Conservation (phyloP, 2,888 invertebrate species). For the Seira sanloemensis region DNA sequence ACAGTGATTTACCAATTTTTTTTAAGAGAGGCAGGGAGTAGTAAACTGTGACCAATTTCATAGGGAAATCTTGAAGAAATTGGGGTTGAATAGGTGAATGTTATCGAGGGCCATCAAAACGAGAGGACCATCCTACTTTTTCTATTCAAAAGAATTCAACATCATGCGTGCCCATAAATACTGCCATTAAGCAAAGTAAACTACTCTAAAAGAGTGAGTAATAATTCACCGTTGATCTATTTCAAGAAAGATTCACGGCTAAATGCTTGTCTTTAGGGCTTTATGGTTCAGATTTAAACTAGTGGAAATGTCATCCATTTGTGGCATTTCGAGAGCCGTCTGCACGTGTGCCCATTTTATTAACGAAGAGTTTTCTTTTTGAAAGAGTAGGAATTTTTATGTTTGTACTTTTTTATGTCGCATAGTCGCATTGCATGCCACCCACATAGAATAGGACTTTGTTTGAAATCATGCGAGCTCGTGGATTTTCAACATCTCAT, state of each 20-base stretch:
- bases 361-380: no score
- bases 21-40: no score
- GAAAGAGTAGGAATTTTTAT: no score
- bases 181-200: background rate
- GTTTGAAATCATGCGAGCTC: background rate
- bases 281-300: no score
- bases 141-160: background rate
- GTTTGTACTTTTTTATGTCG: no score
- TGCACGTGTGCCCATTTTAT: no score
- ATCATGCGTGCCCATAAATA: slow-evolving; percentile 9
- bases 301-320: no score
- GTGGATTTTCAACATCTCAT: background rate
- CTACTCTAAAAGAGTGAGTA: background rate
- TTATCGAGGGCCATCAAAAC: slow-evolving; percentile 8
- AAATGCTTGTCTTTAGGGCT: no score
- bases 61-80: slow-evolving; percentile 1
- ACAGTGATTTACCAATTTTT: background rate
- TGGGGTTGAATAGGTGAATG: background rate
- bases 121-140: background rate
- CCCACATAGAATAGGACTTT: background rate
- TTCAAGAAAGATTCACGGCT: no score
- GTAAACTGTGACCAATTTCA: background rate
- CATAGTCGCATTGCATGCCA: no score
- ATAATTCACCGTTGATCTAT: background rate
- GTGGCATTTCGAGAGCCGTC: no score